phyloP scores from a whole-genome alignment of 2,113 vertebrate genomes.

The Axis porcinus region DNA sequence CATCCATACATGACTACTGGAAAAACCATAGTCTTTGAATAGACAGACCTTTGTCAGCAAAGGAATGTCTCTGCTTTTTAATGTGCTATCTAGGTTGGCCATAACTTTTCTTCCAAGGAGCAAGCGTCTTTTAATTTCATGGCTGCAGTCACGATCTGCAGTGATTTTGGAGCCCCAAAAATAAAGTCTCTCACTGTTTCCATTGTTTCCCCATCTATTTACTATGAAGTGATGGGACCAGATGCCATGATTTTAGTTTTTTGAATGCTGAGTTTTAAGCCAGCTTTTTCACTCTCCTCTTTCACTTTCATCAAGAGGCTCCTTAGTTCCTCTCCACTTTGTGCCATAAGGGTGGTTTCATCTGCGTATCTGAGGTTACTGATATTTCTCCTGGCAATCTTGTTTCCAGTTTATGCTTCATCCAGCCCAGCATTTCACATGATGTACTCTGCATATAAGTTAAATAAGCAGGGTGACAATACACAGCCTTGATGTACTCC shows the following conservation, averaged over 20 bases:
- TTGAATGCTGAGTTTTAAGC: not conserved
- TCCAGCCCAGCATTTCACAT: not conserved
- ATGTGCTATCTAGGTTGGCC: not conserved
- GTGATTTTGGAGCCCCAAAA: not conserved
- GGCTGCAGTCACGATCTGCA: not conserved
- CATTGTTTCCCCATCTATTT: not conserved
- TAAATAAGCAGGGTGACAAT: not conserved
- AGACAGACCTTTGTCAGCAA: not conserved
- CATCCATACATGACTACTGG: not conserved
- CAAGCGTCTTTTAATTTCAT: not conserved
- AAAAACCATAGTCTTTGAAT: not conserved
- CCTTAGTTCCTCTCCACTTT: not conserved
- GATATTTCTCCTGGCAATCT: not conserved
- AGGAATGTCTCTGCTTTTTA: not conserved
- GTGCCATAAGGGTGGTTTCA: not conserved
- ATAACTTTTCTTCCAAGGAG: not conserved
- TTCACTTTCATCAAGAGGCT: not conserved
- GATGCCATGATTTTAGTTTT: not conserved
- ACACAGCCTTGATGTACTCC: not conserved
- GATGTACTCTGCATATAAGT: not conserved
- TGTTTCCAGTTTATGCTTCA: not conserved
- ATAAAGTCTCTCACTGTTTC: not conserved
- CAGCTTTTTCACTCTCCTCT: not conserved
- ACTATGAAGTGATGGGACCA: not conserved
- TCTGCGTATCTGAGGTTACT: not conserved